Conservation (phyloP, 1,140 invertebrate species). For the Pristionchus pacificus region DNA sequence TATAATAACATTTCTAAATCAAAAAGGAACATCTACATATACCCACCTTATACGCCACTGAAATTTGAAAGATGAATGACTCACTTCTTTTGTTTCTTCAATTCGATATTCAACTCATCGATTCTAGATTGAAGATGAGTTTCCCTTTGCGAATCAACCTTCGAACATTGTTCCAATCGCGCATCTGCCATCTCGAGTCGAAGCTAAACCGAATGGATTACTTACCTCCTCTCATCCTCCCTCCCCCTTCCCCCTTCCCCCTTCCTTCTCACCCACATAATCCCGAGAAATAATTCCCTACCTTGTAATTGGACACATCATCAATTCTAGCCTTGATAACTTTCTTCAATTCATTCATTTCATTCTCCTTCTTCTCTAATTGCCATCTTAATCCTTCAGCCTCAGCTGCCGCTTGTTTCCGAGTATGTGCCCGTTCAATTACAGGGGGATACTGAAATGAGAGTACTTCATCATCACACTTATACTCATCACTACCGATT, state of each 20-base stretch:
- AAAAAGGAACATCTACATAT: no score
- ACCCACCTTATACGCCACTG: no score
- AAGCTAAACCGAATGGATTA: no score
- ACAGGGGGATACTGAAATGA: conserved; percentile 36
- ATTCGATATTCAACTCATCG: conserved; percentile 19
- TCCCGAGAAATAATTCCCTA: no score
- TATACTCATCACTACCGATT: no score
- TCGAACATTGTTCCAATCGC: conserved; percentile 15
- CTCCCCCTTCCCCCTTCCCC: no score
- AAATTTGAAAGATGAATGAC: conserved; percentile 14
- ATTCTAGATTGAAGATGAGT: conserved; percentile 18
- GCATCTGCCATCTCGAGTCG: conserved; percentile 11
- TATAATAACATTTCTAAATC: no score
- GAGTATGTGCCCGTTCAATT: conserved; percentile 45
- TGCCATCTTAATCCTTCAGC: conserved; percentile 55
- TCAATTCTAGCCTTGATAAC: conserved; percentile 19
- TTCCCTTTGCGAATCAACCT: conserved; percentile 16
- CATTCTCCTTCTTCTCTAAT: conserved; percentile 53
- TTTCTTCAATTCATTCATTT: conserved; percentile 45
- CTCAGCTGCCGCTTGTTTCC: conserved; percentile 52
- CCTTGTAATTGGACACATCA: conserved; percentile 29
- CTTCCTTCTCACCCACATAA: no score
- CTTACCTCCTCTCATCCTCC: no score
- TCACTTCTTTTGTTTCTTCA: conserved; percentile 23
- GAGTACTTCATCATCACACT: conserved; percentile 17